Evolutionary conservation across 2,113 vertebrate species (phyloP).

Genomic region (Tachycineta bicolor): DNA sequence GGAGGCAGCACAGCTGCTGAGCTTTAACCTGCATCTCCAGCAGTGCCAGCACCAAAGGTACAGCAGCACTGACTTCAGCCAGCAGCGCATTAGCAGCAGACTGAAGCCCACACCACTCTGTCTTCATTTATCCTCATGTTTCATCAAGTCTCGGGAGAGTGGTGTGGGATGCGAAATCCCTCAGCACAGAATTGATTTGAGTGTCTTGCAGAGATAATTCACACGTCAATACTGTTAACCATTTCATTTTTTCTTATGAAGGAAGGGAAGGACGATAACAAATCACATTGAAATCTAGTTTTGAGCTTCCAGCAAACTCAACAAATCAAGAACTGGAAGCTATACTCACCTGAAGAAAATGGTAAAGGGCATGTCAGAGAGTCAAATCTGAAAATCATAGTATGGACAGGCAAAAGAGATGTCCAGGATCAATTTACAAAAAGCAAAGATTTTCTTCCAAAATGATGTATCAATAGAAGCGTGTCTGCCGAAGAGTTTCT

Average conservation of each 20-base stretch:
- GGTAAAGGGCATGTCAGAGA: background rate
- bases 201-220: conserved; percentile 27
- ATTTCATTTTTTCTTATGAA: conserved; percentile 37
- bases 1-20: background rate
- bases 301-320: background rate
- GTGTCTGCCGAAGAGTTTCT: rapidly evolving
- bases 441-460: background rate
- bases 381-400: background rate
- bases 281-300: background rate
- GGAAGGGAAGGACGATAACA: background rate
- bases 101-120: background rate
- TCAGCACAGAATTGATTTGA: background rate
- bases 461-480: background rate
- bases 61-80: background rate
- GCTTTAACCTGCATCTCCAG: background rate
- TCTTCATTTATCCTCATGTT: background rate
- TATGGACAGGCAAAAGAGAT: background rate
- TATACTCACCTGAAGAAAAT: background rate
- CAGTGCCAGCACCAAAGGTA: rapidly evolving
- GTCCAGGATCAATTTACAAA: background rate
- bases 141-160: background rate
- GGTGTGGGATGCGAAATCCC: background rate
- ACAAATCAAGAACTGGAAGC: background rate
- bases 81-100: background rate
- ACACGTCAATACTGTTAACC: conserved; percentile 7